Base-by-base conservation (phyloP, 2,888 invertebrate species). In the Panzeria rudis region DNA sequence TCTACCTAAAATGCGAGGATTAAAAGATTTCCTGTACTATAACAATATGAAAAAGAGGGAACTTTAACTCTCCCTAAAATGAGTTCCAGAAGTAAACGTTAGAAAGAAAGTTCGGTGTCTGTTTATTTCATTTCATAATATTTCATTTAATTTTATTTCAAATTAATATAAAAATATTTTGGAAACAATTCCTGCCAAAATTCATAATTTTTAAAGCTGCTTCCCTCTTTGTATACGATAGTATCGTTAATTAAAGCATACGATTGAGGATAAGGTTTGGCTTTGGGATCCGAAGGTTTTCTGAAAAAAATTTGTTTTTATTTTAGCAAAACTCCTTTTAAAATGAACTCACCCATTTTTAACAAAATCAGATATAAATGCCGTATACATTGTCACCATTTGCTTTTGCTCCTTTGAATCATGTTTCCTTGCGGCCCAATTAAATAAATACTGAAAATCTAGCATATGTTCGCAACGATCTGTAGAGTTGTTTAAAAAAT, bases 401-500 rank as follows among this genome's bases (percentile, higher is more conserved):
- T 89, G 52, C 52, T 64, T 38, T n/a, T 84, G 38, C 0, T 13
- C 35, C 0, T 50, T 32, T 2, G 64, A 1, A 4, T 54, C 44
- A 73, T 82, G 54, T 1, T 23, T 29, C 0, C 52, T 23, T 0
- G 47, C 56, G 0, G 64, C 9, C 82, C 82, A 85, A 32, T 85
- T 79, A 61, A 94, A 94, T 6, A 94, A 86, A 87, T 94, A 94
- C 86, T 94, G 93, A 72, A 94, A 89, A 87, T 94, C 94, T 86
- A 94, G 93, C 87, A 93, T 92, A 87, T 94, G 93, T 1, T 92
- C 93, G 8, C 87, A 89, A 62, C 88, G 89, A 77, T 54, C 32
- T 88, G 23, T 7, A 71, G 62, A 59, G 11, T 38, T 38, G 35
- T 59, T 72, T 29, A 64, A 62, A 41, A 62, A 32, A 17, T 44